A percentile compares a stretch with the other conserved stretches of the same genome.
phyloP scores from a whole-genome alignment of 2,888 invertebrate genomes.

The Agrypnus murinus region DNA sequence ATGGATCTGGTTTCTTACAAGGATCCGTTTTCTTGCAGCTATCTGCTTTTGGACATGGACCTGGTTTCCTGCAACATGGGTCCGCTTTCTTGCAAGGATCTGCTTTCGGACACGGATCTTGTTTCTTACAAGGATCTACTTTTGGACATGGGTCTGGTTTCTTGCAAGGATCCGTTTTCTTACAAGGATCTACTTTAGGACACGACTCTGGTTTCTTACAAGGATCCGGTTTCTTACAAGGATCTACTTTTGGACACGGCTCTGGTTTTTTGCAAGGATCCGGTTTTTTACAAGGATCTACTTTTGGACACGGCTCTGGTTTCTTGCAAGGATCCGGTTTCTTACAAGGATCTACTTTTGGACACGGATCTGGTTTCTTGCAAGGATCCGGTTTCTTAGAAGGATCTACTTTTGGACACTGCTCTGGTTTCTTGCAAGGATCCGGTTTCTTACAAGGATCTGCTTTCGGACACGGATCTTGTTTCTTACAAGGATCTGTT shows the following conservation, averaged over 20 bases:
- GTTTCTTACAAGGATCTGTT: conserved; percentile 37
- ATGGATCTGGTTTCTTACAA: conserved; percentile 29
- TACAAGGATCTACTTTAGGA: conserved; percentile 5
- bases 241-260: neutral
- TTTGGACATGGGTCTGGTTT: conserved; percentile 1
- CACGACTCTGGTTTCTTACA: neutral
- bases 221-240: neutral
- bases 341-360: neutral
- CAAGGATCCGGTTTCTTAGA: conserved; percentile 8
- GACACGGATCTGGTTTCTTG: neutral
- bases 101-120: neutral
- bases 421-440: conserved; percentile 31
- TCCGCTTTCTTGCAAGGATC: neutral
- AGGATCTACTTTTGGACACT: conserved; percentile 35
- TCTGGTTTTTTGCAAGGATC: conserved; percentile 5
- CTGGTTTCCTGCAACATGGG: neutral
- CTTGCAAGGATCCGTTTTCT: neutral
- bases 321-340: neutral
- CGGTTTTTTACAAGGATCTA: conserved; percentile 33
- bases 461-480: conserved; percentile 52
- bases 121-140: neutral
- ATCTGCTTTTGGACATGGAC: neutral
- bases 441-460: conserved; percentile 33
- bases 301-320: conserved; percentile 30
- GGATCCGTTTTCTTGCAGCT: too few species aligned